Percentiles rank a stretch among this genome's conserved stretches.
Evolutionary conservation across 2,888 invertebrate genomes (phyloP).

Genomic region (Phyllotreta cruciferae): DNA sequence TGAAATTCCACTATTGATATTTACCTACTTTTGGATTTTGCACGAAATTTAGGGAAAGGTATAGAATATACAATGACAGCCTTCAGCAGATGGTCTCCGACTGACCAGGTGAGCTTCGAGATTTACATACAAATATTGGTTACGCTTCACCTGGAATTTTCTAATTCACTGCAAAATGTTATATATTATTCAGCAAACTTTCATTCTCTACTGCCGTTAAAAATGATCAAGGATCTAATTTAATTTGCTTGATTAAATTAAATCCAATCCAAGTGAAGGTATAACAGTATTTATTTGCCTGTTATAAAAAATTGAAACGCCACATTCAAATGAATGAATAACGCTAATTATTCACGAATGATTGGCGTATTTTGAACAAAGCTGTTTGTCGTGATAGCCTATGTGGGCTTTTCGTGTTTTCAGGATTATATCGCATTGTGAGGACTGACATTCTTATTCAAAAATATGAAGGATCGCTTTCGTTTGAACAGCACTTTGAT

Average conservation of each 20-base stretch:
- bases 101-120: constrained; percentile 55
- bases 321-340: no score
- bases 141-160: constrained; percentile 37
- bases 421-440: not conserved
- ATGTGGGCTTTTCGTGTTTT: constrained; percentile 2
- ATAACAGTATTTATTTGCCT: no score
- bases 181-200: not conserved
- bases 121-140: constrained; percentile 49
- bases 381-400: not conserved
- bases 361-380: no score
- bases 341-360: no score
- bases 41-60: constrained; percentile 17
- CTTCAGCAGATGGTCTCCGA: constrained; percentile 53
- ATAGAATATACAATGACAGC: constrained; percentile 52
- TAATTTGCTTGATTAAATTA: no score
- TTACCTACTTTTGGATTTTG: constrained; percentile 6
- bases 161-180: constrained; percentile 3
- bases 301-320: no score
- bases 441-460: not conserved
- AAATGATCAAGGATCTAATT: no score
- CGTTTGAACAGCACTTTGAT: not conserved
- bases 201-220: no score
- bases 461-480: constrained; percentile 2
- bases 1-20: not conserved
- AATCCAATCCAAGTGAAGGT: no score